Base-by-base conservation (phyloP, 2,113 vertebrate genomes). In the Carassius gibelio region DNA sequence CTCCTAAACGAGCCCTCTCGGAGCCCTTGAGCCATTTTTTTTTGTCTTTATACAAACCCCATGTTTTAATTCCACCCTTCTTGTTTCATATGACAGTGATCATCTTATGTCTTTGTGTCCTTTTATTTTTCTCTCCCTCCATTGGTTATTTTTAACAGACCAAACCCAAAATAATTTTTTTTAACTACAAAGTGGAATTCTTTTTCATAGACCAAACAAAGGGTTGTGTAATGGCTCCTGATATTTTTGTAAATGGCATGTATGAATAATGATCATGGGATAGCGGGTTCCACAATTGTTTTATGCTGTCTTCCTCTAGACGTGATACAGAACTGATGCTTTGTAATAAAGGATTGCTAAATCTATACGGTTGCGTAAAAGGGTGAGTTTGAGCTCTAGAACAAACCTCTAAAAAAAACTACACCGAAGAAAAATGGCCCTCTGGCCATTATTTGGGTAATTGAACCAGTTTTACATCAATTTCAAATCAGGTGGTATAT, bases 251-350 rank as follows among this genome's bases (percentile, higher is more conserved):
- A 95, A 90, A 85, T 75, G 88, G 77, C 88, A 52, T 94, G 93
- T 84, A 91, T 94, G 94, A 48, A 48, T 90, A 92, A 91, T 48
- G 7, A 3, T 93, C 94, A 90, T 93, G 95, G 94, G 95, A 78
- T 88, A 94, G 94, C 91, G 86, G 89, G 84, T 96, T 95, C 50
- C 95, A 95, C 95, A 93, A 96, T 90, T 94, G 91, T 97, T 97
- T 97, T 98, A 97, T 97, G 96, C 96, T 98, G 97, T 99, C 97
- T 98, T 99, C 97, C 98, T 99, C 96, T 98, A 98, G 97, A 98
- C 96, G 96, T 97, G 96, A 96, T 96, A 97, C 97, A 96, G 97
- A 98, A 93, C 98, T 96, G 95, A 96, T 97, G 95, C 96, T 98
- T 99, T 99, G 97, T 97, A 99, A 98, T 98, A 99, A 97, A 98